phyloP scores from a whole-genome alignment of 2,888 invertebrate species.

The Falcaria lacertinaria region DNA sequence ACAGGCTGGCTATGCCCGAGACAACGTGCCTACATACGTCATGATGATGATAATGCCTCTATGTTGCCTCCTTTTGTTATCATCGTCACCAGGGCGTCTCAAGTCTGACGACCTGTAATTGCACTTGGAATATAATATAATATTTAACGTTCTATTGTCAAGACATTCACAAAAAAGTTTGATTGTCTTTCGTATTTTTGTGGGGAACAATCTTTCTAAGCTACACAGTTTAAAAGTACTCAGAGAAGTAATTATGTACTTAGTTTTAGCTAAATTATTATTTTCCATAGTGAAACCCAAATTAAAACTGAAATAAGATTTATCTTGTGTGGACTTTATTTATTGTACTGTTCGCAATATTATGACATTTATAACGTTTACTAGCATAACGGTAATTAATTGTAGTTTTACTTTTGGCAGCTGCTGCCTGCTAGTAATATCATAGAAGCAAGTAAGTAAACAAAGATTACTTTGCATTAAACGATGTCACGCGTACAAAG shows the following conservation, averaged over 20 bases:
- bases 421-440: too few species aligned
- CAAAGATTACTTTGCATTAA: background rate
- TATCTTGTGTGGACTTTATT: too few species aligned
- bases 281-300: too few species aligned
- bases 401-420: background rate
- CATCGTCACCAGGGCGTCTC: background rate
- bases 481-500: slow-evolving; percentile 7
- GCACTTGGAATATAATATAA: background rate
- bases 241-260: too few species aligned
- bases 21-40: too few species aligned
- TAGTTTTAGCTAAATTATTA: too few species aligned
- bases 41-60: too few species aligned
- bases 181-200: background rate
- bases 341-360: too few species aligned
- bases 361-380: too few species aligned
- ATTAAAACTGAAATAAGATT: too few species aligned
- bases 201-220: background rate
- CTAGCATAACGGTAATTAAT: slow-evolving; percentile 1
- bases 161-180: background rate
- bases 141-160: background rate
- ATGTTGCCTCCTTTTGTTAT: too few species aligned
- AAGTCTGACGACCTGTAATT: background rate
- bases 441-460: background rate
- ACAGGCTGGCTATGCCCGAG: too few species aligned
- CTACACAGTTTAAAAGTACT: background rate